Conservation (phyloP, 2,113 vertebrate species). For the Myanophis thanlyinensis region DNA sequence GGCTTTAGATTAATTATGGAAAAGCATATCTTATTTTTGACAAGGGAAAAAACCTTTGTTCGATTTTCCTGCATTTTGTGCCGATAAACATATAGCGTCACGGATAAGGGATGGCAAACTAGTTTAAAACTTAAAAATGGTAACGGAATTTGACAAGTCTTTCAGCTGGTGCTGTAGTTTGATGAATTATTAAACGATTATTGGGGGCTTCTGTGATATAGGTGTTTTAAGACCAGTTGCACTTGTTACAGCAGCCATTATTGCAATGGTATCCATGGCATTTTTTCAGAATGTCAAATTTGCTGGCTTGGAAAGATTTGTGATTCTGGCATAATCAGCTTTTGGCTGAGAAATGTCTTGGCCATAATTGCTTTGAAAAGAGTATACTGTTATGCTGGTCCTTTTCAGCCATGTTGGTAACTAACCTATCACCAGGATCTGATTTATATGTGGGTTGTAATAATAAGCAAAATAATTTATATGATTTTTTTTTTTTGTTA, state of each 20-base stretch:
- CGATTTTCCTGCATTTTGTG: not conserved
- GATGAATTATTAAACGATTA: not conserved
- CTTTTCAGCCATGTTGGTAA: not conserved
- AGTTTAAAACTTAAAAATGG: not conserved
- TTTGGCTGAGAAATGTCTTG: not conserved
- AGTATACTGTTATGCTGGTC: no score
- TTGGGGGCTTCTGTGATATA: not conserved
- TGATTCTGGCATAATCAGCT: not conserved
- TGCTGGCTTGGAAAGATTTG: not conserved
- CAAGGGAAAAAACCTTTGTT: conserved; percentile 10
- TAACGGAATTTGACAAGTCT: not conserved
- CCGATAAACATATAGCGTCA: not conserved
- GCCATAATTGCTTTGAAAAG: not conserved
- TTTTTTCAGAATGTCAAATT: not conserved
- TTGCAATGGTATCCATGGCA: not conserved
- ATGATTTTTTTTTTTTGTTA: not conserved
- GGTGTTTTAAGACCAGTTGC: not conserved
- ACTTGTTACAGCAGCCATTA: not conserved
- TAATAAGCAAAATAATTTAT: not conserved
- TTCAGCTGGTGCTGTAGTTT: not conserved
- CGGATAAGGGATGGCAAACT: accelerated
- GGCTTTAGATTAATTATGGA: not conserved
- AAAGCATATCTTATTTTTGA: not conserved
- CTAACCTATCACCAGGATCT: not conserved
- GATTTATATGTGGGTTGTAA: not conserved